These are phyloP conservation scores for Anguilla marmorata DNA, from an alignment of 2,797 vertebrate species.

Conservation along the genomic window DNA sequence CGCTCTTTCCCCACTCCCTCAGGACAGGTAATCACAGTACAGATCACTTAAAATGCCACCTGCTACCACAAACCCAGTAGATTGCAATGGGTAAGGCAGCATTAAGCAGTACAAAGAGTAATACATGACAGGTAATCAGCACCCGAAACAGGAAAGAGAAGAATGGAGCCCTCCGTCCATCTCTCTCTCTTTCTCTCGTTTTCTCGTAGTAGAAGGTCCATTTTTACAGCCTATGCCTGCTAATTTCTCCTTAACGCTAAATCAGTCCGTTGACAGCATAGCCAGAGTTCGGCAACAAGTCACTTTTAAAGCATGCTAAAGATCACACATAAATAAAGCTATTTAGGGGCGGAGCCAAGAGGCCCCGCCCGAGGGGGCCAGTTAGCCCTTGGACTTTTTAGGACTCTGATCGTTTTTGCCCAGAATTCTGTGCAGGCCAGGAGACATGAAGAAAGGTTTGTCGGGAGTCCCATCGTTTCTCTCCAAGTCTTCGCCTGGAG, in stretches of 20 bases:
- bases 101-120: background rate
- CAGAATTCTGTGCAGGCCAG: slow-evolving; percentile 88
- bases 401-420: slow-evolving; percentile 80
- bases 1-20: background rate
- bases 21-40: background rate
- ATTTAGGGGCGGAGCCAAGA: slow-evolving; percentile 4
- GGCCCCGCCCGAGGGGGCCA: background rate
- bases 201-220: background rate
- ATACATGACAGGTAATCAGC: background rate
- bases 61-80: slow-evolving; percentile 1
- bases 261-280: slow-evolving; percentile 29
- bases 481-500: slow-evolving; percentile 94
- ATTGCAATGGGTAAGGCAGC: slow-evolving; percentile 46
- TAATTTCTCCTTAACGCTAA: slow-evolving; percentile 6
- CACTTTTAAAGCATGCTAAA: slow-evolving; percentile 38
- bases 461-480: slow-evolving; percentile 90
- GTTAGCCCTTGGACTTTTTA: slow-evolving; percentile 67
- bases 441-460: slow-evolving; percentile 94
- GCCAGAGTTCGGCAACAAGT: slow-evolving; percentile 34
- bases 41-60: background rate
- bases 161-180: slow-evolving; percentile 23
- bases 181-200: background rate
- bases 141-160: slow-evolving; percentile 20
- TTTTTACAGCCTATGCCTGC: background rate
- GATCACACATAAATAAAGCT: slow-evolving; percentile 34